Percentiles rank a stretch among this genome's conserved stretches.
Evolutionary conservation across 2,113 vertebrate species (phyloP).

Genomic region (Gymnocephalus cernua): DNA sequence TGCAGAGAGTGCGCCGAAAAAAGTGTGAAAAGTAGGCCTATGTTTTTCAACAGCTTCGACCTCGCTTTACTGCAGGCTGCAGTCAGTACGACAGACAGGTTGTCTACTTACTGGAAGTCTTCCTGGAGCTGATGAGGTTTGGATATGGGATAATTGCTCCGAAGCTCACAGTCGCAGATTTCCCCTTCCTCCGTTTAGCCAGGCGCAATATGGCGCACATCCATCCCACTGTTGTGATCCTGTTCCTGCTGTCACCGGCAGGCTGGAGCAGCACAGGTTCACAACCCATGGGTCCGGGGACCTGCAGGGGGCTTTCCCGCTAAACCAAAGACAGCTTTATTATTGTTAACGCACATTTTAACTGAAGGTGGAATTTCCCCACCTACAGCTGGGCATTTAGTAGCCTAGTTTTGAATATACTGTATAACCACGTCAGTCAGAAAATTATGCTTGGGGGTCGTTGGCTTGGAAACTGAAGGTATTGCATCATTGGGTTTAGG

Average conservation of each 20-base stretch:
- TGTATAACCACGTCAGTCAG: background rate
- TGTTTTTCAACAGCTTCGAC: background rate
- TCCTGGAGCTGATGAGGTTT: slow-evolving; percentile 59
- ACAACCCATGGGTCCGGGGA: background rate
- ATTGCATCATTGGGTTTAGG: background rate
- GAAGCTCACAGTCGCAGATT: slow-evolving; percentile 21
- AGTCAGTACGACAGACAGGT: background rate
- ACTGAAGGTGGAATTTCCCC: background rate
- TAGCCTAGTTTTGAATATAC: background rate
- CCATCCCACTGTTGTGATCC: slow-evolving; percentile 3
- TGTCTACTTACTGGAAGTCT: slow-evolving; percentile 22
- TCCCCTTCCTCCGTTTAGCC: slow-evolving; percentile 62
- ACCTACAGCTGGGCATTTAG: background rate
- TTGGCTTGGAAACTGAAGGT: background rate
- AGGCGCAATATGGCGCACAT: slow-evolving; percentile 80
- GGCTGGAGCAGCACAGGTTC: background rate
- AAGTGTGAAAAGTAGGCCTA: slow-evolving; percentile 23
- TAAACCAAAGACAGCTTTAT: background rate
- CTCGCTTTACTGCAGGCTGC: no score
- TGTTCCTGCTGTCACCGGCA: slow-evolving; percentile 16
- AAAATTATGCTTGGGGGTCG: background rate
- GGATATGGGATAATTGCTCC: slow-evolving; percentile 15
- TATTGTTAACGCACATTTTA: background rate
- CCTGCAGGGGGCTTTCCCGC: background rate
- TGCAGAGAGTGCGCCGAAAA: slow-evolving; percentile 41